phyloP scores from a whole-genome alignment of 2,797 vertebrate genomes.

The Lacerta viridis region DNA sequence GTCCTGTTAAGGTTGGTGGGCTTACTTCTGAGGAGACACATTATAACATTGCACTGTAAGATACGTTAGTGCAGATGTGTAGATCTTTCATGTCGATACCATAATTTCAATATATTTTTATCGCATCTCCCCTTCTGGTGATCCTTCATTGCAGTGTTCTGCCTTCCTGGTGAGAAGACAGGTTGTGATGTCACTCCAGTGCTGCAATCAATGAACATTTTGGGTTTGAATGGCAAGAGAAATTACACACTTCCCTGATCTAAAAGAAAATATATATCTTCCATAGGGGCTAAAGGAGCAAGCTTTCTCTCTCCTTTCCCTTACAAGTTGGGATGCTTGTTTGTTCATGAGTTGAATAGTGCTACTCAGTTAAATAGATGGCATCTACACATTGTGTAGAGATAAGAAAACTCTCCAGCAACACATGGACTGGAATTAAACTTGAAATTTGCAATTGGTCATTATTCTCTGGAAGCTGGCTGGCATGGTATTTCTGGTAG shows the following conservation, averaged over 20 bases:
- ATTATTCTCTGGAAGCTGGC: background rate
- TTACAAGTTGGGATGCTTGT: background rate
- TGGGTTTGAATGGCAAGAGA: slow-evolving; percentile 29
- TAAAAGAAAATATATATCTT: background rate
- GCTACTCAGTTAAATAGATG: background rate
- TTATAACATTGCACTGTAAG: background rate
- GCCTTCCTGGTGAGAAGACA: background rate
- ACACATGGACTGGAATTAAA: background rate
- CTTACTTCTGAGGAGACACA: too few species aligned
- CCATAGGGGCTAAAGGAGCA: background rate
- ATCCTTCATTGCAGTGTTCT: slow-evolving; percentile 19
- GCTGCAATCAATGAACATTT: slow-evolving; percentile 19
- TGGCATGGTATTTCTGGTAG: too few species aligned
- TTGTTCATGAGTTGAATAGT: background rate
- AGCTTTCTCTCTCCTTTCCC: background rate
- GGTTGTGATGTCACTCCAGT: slow-evolving; percentile 19
- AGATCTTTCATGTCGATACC: slow-evolving; percentile 16
- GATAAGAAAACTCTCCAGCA: background rate
- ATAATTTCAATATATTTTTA: slow-evolving; percentile 29
- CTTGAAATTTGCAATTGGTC: background rate
- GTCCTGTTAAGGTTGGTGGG: too few species aligned
- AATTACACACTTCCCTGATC: background rate
- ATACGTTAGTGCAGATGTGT: background rate
- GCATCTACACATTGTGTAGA: background rate
- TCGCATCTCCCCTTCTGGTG: slow-evolving; percentile 11